These are phyloP conservation scores for Anarrhichthys ocellatus DNA, from an alignment of 2,113 vertebrate species.

Conservation along the genomic window DNA sequence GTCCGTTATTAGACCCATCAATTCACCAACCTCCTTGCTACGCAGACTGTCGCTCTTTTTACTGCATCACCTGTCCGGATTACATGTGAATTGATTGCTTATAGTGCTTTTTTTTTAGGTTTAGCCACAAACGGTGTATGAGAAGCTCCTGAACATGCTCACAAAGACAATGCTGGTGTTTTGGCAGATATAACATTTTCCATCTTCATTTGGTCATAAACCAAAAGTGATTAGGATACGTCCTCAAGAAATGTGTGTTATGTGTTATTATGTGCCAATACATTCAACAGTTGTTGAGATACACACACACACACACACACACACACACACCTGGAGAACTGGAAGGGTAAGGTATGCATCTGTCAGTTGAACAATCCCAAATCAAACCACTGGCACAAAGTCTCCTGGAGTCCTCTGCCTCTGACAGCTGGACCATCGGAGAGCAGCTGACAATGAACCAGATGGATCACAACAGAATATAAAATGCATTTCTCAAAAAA, in stretches of 20 bases:
- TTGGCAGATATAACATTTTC: neutral
- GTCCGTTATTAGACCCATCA: neutral
- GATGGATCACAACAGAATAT: neutral
- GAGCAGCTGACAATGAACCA: conserved; percentile 72
- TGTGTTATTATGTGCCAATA: neutral
- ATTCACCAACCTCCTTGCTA: neutral
- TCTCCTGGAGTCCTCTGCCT: conserved; percentile 70
- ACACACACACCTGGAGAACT: conserved; percentile 70
- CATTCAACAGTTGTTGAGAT: neutral
- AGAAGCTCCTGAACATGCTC: neutral
- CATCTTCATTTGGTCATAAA: neutral
- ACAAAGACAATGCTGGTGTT: neutral
- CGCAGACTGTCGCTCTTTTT: neutral
- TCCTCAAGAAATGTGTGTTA: neutral
- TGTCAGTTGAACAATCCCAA: conserved; percentile 91
- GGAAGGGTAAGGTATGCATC: conserved; percentile 87
- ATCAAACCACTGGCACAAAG: conserved; percentile 86
- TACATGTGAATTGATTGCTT: neutral
- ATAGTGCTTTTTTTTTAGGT: neutral
- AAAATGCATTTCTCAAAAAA: neutral
- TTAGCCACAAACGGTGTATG: neutral
- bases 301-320: conserved; percentile 48
- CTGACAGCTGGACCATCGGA: conserved; percentile 60
- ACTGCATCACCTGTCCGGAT: neutral
- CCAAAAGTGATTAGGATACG: neutral